phyloP scores from a whole-genome alignment of 2,888 invertebrate species.

The Nephrocerus scutellatus region DNA sequence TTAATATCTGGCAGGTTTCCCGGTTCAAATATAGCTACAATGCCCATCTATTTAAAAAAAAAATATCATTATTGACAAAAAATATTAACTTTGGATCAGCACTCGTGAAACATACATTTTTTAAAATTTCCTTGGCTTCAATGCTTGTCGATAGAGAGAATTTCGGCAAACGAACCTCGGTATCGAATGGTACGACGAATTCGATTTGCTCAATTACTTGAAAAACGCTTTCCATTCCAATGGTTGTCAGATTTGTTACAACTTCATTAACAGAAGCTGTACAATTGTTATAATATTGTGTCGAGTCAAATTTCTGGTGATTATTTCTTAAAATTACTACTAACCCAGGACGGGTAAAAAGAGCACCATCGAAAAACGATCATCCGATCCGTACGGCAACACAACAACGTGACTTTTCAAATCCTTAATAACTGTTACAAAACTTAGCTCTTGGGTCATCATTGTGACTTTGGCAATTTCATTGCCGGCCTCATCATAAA shows the following conservation, averaged over 20 bases:
- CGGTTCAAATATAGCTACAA: slow-evolving; percentile 58
- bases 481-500: slow-evolving; percentile 54
- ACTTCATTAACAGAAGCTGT: too few species aligned
- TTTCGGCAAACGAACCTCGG: slow-evolving; percentile 58
- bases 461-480: slow-evolving; percentile 58
- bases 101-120: slow-evolving; percentile 47
- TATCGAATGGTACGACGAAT: too few species aligned
- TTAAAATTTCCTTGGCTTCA: slow-evolving; percentile 53
- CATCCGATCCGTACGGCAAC: slow-evolving; percentile 59
- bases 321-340: too few species aligned
- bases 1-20: too few species aligned
- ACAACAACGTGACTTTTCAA: slow-evolving; percentile 58
- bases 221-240: too few species aligned
- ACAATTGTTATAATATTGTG: too few species aligned
- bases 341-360: too few species aligned
- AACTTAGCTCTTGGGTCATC: slow-evolving; percentile 62
- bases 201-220: too few species aligned
- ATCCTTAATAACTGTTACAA: slow-evolving; percentile 53
- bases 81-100: too few species aligned
- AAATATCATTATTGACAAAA: too few species aligned
- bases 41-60: slow-evolving; percentile 59
- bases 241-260: too few species aligned
- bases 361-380: slow-evolving; percentile 59
- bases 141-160: slow-evolving; percentile 58
- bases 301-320: too few species aligned